Percentiles rank a stretch among this genome's conserved stretches.
Conservation (phyloP, 2,888 invertebrate species). For the Mactromeris polynyma region DNA sequence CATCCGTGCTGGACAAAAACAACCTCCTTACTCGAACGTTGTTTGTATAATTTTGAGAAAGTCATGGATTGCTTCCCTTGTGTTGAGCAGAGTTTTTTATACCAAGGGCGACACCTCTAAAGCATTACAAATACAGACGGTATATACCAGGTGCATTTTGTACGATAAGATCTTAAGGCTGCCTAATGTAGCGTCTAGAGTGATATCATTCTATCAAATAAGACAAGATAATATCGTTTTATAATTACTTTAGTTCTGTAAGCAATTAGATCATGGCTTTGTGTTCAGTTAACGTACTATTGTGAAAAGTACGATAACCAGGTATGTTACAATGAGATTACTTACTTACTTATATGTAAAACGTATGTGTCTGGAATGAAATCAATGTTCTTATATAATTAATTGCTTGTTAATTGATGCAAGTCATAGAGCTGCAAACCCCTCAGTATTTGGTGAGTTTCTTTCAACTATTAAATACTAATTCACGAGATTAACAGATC, state of each 20-base stretch:
- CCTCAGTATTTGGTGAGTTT: not conserved
- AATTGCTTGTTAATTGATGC: not conserved
- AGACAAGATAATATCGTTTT: conserved; percentile 22
- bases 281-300: not conserved
- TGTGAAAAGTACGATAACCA: conserved; percentile 1
- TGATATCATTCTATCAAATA: not conserved
- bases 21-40: too few species aligned
- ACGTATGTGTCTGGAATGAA: not conserved
- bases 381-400: not conserved
- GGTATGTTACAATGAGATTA: not conserved
- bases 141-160: not conserved
- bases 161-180: not conserved
- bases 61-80: not conserved
- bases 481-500: not conserved
- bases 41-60: not conserved
- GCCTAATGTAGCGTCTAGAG: not conserved
- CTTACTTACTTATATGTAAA: not conserved
- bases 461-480: not conserved
- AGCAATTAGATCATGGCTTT: not conserved
- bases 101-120: not conserved
- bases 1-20: too few species aligned
- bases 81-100: not conserved
- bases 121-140: not conserved
- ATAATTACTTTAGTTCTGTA: not conserved
- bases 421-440: not conserved